Percentiles rank a stretch among this genome's conserved stretches.
phyloP scores from a whole-genome alignment of 2,888 invertebrate species.

The Harpalus rufipes region DNA sequence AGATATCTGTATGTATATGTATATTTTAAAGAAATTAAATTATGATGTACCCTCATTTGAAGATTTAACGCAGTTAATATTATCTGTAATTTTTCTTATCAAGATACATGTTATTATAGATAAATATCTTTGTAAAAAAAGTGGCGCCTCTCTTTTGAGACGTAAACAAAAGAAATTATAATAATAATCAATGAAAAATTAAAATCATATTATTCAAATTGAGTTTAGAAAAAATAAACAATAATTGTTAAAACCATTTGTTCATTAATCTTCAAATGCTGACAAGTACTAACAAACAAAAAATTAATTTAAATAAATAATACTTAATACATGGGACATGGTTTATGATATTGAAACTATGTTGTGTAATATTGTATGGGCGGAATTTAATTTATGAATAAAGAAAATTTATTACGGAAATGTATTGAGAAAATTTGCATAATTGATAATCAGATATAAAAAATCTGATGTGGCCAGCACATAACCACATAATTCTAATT shows the following conservation, averaged over 20 bases:
- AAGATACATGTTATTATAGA: neutral
- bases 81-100: neutral
- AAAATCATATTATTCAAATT: neutral
- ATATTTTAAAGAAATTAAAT: too few species aligned
- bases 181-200: neutral
- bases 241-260: neutral
- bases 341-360: neutral
- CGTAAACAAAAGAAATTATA: neutral
- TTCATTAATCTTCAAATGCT: neutral
- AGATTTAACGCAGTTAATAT: neutral
- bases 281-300: neutral
- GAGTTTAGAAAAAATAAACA: neutral
- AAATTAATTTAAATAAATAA: neutral
- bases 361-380: neutral
- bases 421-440: neutral
- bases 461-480: too few species aligned
- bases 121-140: neutral
- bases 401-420: neutral
- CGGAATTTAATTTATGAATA: neutral
- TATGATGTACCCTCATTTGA: too few species aligned
- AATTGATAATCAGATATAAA: neutral
- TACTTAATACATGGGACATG: neutral
- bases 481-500: too few species aligned
- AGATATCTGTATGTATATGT: too few species aligned
- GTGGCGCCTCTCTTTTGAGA: neutral